Conservation (phyloP, 2,888 invertebrate genomes). For the Deroplatys truncata region DNA sequence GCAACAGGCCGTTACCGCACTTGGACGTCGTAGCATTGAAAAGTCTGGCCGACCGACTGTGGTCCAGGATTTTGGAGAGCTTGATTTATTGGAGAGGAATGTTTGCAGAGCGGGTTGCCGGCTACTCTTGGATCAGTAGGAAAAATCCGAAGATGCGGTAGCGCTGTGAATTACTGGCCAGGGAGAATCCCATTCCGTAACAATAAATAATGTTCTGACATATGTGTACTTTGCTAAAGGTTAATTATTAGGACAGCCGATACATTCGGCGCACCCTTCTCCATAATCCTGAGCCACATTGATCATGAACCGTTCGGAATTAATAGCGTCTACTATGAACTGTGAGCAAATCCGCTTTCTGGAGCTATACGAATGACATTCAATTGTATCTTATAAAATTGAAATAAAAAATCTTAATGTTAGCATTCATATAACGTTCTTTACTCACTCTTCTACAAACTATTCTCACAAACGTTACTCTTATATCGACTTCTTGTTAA, state of each 20-base stretch:
- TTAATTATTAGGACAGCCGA: slow-evolving; percentile 2
- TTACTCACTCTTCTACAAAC: no score
- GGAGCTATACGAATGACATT: neutral
- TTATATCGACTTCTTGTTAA: no score
- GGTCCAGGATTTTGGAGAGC: neutral
- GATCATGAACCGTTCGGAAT: neutral
- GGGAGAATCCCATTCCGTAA: neutral
- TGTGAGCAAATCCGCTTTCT: neutral
- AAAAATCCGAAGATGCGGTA: neutral
- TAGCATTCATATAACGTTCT: no score
- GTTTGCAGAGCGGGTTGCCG: slow-evolving; percentile 2
- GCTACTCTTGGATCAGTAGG: neutral
- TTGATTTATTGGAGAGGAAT: slow-evolving; percentile 1
- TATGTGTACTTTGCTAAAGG: neutral
- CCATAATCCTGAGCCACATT: neutral
- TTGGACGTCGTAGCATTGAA: neutral
- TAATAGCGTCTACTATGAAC: neutral
- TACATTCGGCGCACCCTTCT: neutral
- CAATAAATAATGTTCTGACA: slow-evolving; percentile 6
- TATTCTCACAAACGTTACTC: no score
- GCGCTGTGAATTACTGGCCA: slow-evolving; percentile 6
- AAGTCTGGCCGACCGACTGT: neutral
- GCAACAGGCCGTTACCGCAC: neutral
- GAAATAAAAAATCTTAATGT: no score
- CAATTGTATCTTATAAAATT: no score